A percentile compares a stretch with the other conserved stretches of the same genome.
These are phyloP conservation scores for Polydrusus cervinus DNA, from an alignment of 2,888 invertebrate species.

Conservation along the genomic window DNA sequence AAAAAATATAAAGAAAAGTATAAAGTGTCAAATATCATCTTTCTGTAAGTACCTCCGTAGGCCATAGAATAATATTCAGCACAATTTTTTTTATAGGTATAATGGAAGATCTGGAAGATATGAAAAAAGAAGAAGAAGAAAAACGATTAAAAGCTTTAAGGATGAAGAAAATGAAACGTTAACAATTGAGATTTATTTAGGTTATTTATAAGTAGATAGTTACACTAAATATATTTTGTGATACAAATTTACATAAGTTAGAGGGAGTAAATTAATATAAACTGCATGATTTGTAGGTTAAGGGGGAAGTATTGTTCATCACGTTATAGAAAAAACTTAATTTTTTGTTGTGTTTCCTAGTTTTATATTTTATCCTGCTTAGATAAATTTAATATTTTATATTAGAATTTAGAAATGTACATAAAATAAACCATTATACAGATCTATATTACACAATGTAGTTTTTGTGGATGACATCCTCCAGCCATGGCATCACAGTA, in stretches of 20 bases:
- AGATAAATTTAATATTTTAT: background rate
- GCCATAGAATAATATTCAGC: too few relatives aligned
- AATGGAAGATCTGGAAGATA: constrained; percentile 95
- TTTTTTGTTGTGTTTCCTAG: background rate
- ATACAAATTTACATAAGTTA: constrained; percentile 1
- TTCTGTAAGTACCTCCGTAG: too few relatives aligned
- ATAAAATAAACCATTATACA: background rate
- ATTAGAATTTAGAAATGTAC: background rate
- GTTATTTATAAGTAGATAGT: background rate
- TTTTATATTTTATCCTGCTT: background rate
- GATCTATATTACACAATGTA: background rate
- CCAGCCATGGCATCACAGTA: too few relatives aligned
- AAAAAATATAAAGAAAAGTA: too few relatives aligned
- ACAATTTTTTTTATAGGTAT: constrained; percentile 79
- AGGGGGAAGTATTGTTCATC: background rate
- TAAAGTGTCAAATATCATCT: too few relatives aligned
- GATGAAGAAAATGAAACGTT: constrained; percentile 70
- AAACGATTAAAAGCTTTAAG: constrained; percentile 78
- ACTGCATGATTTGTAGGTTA: background rate
- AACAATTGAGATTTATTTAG: constrained; percentile 22
- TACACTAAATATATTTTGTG: background rate
- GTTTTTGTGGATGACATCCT: background rate
- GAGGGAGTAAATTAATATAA: background rate
- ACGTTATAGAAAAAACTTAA: background rate
- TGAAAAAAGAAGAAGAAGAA: constrained; percentile 87